Base-by-base conservation (phyloP, 2,797 vertebrate species). In the Podargus strigoides region DNA sequence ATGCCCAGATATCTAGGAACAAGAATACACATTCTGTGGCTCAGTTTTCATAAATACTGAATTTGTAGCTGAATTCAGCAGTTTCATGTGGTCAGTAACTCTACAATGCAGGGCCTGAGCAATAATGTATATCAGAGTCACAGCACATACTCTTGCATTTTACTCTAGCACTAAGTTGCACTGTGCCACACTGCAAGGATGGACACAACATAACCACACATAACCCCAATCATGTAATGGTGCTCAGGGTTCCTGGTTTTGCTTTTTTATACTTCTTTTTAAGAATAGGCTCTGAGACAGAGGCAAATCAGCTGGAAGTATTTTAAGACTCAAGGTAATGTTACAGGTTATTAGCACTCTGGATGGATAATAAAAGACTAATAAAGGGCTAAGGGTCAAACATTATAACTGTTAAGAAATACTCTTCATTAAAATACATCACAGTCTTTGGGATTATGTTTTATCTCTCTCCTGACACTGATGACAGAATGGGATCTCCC, bases 351-450 rank as follows among this genome's bases (percentile, higher is more conserved):
- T 87, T 83, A 87, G n/a, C 32, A n/a, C 28, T 94, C 28, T 28
- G 94, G 62, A 64, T 47, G 59, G 44, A 78, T 91, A 95, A 94
- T n/a, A 52, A 82, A 95, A 90, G 30, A 64, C 36, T 60, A 93
- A 60, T 73, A 78, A 77, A 78, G 7, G 62, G 59, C 28, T 53
- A 92, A 24, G 18, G 44, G 49, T 87, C 46, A 77, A 84, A 34
- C 39, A 85, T 22, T 94, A 4, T 39, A 89, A 50, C 13, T 79
- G 37, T 58, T 90, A 49, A 86, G 62, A 86, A 67, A 52, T 37
- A 18, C 1, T 50, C 37, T 85, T 83, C 24, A 58, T 82, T 70
- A 70, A 94, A 95, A 83, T 37, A 52, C 12, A 55, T 44, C 44
- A 81, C n/a, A 75, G 42, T 28, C 17, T 72, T n/a, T 77, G 7